A percentile compares a stretch with the other conserved stretches of the same genome.
phyloP scores from a whole-genome alignment of 2,797 vertebrate species.

The Hippoglossus hippoglossus region DNA sequence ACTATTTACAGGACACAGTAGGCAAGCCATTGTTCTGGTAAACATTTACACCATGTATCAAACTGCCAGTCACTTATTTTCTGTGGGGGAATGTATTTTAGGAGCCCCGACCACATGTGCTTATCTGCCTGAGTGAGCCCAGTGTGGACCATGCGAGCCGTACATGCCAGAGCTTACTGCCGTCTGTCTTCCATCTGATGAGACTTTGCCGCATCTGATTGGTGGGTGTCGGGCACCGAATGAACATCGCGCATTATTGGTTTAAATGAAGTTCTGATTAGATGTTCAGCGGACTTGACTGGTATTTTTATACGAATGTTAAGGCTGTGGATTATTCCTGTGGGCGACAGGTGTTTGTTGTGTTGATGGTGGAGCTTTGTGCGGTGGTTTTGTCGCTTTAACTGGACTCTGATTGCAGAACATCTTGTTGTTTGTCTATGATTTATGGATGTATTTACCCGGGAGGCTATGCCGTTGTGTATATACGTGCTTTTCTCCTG shows the following conservation, averaged over 20 bases:
- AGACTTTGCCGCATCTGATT: slow-evolving; percentile 46
- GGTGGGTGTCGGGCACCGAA: slow-evolving; percentile 17
- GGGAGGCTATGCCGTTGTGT: background rate
- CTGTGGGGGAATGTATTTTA: slow-evolving; percentile 84
- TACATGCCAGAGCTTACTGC: slow-evolving; percentile 72
- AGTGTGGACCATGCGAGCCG: slow-evolving; percentile 76
- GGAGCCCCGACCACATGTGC: slow-evolving; percentile 76
- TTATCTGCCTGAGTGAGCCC: slow-evolving; percentile 77
- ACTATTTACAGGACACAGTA: slow-evolving; percentile 68
- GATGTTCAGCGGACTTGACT: slow-evolving; percentile 12
- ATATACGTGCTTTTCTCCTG: slow-evolving; percentile 12
- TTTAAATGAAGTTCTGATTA: slow-evolving; percentile 32
- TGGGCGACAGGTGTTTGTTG: slow-evolving; percentile 32
- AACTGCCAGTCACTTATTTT: slow-evolving; percentile 68
- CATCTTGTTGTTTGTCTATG: slow-evolving; percentile 19
- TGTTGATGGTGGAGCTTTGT: slow-evolving; percentile 27
- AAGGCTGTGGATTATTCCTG: slow-evolving; percentile 32
- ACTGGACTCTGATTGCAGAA: slow-evolving; percentile 32
- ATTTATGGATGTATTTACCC: slow-evolving; percentile 18
- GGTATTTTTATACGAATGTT: slow-evolving; percentile 17
- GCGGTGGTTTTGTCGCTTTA: slow-evolving; percentile 28
- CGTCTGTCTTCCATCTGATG: slow-evolving; percentile 64
- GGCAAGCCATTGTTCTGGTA: slow-evolving; percentile 73
- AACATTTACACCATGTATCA: slow-evolving; percentile 70
- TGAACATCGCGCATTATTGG: slow-evolving; percentile 14